Conservation (phyloP, 2,797 vertebrate species). For the Acropternis orthonyx region DNA sequence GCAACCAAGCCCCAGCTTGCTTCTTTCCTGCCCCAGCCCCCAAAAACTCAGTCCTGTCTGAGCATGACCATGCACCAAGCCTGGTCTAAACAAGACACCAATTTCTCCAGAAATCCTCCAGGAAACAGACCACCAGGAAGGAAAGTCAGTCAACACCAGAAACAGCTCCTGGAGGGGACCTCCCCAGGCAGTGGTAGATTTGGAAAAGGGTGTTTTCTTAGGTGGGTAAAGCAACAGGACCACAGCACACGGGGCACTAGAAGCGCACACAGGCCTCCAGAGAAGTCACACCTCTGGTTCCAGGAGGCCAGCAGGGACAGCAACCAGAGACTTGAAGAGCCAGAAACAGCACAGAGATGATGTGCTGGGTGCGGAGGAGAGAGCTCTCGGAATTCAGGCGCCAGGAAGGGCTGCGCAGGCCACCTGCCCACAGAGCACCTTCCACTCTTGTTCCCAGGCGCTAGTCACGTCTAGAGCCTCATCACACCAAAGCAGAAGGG, state of each 20-base stretch:
- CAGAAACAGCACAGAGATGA: accelerated
- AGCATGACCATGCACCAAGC: not conserved
- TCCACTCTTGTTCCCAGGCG: not conserved
- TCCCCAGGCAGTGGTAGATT: not conserved
- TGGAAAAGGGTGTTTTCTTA: not conserved
- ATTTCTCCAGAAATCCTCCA: not conserved
- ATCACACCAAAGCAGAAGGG: not conserved
- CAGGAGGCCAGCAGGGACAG: not conserved
- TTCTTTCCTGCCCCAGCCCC: not conserved
- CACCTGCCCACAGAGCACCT: not conserved
- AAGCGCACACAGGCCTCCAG: not conserved
- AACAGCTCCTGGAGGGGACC: not conserved
- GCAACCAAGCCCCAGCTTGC: not conserved
- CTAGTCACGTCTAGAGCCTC: not conserved
- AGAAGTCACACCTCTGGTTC: not conserved
- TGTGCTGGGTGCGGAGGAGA: accelerated
- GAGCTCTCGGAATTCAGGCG: not conserved
- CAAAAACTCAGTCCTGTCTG: not conserved
- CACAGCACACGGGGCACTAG: accelerated
- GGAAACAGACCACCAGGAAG: not conserved
- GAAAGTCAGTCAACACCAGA: not conserved
- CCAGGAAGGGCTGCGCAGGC: not conserved
- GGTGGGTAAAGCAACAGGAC: not conserved
- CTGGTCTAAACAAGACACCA: not conserved
- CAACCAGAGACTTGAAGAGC: not conserved